Evolutionary conservation across 2,797 vertebrate species (phyloP), one percentile per base, ranked within the genome.

Genomic region (Phataginus tricuspis): DNA sequence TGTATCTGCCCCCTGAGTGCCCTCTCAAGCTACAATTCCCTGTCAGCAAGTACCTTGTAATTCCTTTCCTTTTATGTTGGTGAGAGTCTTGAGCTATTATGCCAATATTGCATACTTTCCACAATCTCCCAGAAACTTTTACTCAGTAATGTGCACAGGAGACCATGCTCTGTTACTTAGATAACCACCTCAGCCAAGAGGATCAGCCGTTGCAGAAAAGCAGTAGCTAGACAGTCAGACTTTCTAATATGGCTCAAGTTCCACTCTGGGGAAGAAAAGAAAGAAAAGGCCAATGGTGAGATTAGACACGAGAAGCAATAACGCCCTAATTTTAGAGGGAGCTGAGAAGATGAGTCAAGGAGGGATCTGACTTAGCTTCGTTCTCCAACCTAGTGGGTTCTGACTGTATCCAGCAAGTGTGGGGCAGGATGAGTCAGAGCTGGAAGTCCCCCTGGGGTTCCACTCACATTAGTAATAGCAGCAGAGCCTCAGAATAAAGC

Each of bases 11-110:
- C 91, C 66, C 90, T 49, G 96, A 97, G 92, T 97, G 95, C 92
- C 95, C 96, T 96, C 94, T 45, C 95, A 96, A 95, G 90, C 93
- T 97, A 90, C 34, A 88, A 19, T 55, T 71, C 64, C 97, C 90
- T 93, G 97, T 95, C 49, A 97, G 97, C 96, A 97, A 98, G 49
- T 51, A 95, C 78, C 69, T 61, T 91, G 96, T 96, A 95, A 97
- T 98, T 96, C 96, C 91, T 97, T 96, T 95, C 95, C 97, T 97
- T 97, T 98, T 96, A 91, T 90, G 49, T 91, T 97, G 90, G 95
- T 96, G 69, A 97, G 97, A 98, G 85, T 92, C 90, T 96, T 93
- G 29, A 96, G 96, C 31, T 96, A 94, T 90, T 86, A 96, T 92
- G 94, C 95, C 96, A 95, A 97, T 95, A 95, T 42, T 71, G 39